phyloP scores from a whole-genome alignment of 2,888 invertebrate genomes.

The Drosophila emarginata region DNA sequence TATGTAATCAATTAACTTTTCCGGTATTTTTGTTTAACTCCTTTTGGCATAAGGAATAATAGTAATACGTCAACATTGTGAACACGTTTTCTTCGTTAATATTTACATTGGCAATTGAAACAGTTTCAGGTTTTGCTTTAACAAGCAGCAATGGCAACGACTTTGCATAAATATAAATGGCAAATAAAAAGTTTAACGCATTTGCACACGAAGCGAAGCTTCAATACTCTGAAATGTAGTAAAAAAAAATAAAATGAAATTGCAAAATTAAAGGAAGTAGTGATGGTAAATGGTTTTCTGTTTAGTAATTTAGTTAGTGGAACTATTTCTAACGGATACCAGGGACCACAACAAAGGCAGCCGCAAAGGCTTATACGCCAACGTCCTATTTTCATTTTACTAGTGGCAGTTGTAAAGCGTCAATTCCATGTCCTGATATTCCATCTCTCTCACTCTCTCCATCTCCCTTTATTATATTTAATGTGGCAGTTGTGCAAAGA shows the following conservation, averaged over 20 bases:
- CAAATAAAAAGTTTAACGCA: constrained; percentile 16
- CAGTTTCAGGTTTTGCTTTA: constrained; percentile 41
- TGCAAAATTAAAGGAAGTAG: not conserved
- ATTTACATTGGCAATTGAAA: constrained; percentile 69
- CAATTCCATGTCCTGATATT: not conserved
- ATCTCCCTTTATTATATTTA: not conserved
- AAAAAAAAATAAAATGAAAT: too few relatives aligned
- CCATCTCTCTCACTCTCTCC: not conserved
- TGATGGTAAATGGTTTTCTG: too few relatives aligned
- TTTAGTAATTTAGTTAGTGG: not conserved
- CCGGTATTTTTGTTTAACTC: constrained; percentile 44
- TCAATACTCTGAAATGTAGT: not conserved
- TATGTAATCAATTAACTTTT: constrained; percentile 39
- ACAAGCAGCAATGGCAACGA: constrained; percentile 30
- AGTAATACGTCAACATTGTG: constrained; percentile 36
- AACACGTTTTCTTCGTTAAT: constrained; percentile 69
- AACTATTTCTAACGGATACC: not conserved
- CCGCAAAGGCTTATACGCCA: not conserved
- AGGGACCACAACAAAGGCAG: not conserved
- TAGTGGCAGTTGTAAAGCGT: not conserved
- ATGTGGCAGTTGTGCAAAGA: not conserved
- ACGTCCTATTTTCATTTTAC: not conserved
- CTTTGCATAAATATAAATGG: constrained; percentile 53
- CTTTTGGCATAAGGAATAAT: constrained; percentile 48
- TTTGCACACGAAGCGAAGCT: not conserved